These are phyloP conservation scores for Andinoacara biseriatus DNA, from an alignment of 2,113 vertebrate genomes.

Conservation along the genomic window DNA sequence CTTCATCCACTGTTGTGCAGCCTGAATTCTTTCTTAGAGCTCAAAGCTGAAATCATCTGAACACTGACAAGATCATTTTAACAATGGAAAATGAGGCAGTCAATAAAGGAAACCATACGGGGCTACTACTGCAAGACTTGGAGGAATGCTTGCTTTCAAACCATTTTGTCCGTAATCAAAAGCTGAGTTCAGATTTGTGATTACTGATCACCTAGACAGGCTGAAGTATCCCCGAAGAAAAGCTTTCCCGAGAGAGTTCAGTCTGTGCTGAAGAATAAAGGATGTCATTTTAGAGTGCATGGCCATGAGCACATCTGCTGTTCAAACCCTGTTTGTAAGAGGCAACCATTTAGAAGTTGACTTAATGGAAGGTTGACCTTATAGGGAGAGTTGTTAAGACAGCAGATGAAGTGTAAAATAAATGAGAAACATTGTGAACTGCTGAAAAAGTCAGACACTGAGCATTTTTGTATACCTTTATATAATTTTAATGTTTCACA, in stretches of 20 bases:
- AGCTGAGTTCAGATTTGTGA: not conserved
- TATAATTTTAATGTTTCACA: not conserved
- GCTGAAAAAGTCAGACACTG: not conserved
- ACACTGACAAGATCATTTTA: not conserved
- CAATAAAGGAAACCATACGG: accelerated
- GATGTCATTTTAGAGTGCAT: not conserved
- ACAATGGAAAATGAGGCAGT: not conserved
- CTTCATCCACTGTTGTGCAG: not conserved
- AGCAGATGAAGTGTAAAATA: no score
- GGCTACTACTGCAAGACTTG: not conserved
- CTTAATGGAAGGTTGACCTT: no score
- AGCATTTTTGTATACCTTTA: not conserved
- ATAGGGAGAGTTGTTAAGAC: no score
- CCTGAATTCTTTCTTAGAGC: not conserved
- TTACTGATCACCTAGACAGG: not conserved
- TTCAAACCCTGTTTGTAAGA: no score
- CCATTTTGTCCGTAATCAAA: accelerated
- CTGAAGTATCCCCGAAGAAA: not conserved
- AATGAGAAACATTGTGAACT: no score
- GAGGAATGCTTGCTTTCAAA: not conserved
- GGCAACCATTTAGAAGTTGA: not conserved
- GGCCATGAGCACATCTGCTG: no score
- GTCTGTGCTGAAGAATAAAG: not conserved
- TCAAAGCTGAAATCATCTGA: not conserved
- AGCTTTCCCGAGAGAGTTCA: not conserved